These are phyloP conservation scores for Ophion ellenae DNA, from an alignment of 2,888 invertebrate genomes.

Conservation along the genomic window DNA sequence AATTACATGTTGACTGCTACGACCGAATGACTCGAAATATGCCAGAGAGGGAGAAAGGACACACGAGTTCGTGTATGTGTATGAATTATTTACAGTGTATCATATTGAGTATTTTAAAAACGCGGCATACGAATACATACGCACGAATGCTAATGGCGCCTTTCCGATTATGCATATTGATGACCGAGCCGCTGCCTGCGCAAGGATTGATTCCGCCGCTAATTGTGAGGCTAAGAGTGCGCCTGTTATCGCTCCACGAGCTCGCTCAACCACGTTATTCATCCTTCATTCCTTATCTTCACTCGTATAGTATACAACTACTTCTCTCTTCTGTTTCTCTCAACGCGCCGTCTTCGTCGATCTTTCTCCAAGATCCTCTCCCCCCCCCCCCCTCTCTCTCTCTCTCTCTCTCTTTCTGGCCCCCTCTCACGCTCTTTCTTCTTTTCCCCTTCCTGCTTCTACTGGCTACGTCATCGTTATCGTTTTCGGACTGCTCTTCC, in stretches of 20 bases:
- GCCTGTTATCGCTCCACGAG: constrained; percentile 70
- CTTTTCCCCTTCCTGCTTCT: constrained; percentile 24
- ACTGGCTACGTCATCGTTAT: constrained; percentile 49
- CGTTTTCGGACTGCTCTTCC: constrained; percentile 31
- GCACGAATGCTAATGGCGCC: constrained; percentile 74
- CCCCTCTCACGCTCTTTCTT: constrained; percentile 33
- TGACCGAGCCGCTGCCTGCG: constrained; percentile 68
- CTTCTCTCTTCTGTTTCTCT: constrained; percentile 46
- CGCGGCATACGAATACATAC: constrained; percentile 55
- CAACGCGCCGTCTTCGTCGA: constrained; percentile 42
- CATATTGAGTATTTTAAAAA: constrained; percentile 43
- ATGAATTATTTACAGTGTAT: background rate
- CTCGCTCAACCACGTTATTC: constrained; percentile 68
- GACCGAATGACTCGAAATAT: constrained; percentile 47
- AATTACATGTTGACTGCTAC: constrained; percentile 76
- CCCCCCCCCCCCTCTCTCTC: constrained; percentile 1
- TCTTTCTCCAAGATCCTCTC: constrained; percentile 35
- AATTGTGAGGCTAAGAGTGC: constrained; percentile 76
- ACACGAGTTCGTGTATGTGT: constrained; percentile 15
- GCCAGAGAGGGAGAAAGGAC: constrained; percentile 42
- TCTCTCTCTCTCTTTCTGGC: constrained; percentile 31
- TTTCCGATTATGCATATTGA: constrained; percentile 77
- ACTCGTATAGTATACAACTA: constrained; percentile 61
- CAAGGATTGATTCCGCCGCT: constrained; percentile 77
- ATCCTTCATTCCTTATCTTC: constrained; percentile 65